Evolutionary conservation across 2,888 invertebrate species (phyloP).

Genomic region (Busseola fusca): DNA sequence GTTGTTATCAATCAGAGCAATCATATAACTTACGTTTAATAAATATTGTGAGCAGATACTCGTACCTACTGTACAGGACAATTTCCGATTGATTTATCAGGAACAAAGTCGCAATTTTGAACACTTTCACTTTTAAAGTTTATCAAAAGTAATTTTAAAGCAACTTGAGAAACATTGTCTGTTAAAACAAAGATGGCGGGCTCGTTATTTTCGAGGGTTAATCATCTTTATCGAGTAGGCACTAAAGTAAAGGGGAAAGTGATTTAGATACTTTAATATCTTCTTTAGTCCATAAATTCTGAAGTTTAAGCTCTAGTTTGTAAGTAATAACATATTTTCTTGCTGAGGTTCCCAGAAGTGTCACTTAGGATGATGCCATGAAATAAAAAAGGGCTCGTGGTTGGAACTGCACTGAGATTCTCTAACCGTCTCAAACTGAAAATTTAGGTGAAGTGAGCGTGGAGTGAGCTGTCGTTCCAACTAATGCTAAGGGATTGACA

Average conservation of each 20-base stretch:
- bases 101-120: conserved; percentile 46
- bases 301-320: conserved; percentile 12
- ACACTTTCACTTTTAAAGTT: conserved; percentile 46
- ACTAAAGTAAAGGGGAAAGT: conserved; percentile 67
- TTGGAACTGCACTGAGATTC: too few relatives aligned
- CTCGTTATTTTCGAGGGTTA: conserved; percentile 72
- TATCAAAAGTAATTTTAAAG: conserved; percentile 66
- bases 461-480: too few relatives aligned
- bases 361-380: background rate
- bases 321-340: conserved; percentile 21
- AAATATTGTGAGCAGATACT: background rate
- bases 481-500: too few relatives aligned
- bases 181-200: conserved; percentile 70
- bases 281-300: conserved; percentile 53
- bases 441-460: too few relatives aligned
- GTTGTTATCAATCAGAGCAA: background rate
- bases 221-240: conserved; percentile 70
- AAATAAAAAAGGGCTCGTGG: background rate
- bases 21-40: background rate
- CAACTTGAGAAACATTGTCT: conserved; percentile 71
- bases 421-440: too few relatives aligned
- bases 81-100: conserved; percentile 39
- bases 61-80: background rate
- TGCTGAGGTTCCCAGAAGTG: conserved; percentile 2
- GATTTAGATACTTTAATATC: conserved; percentile 66